These are phyloP conservation scores for Columba janthina DNA, from an alignment of 2,113 vertebrate species.

Conservation along the genomic window DNA sequence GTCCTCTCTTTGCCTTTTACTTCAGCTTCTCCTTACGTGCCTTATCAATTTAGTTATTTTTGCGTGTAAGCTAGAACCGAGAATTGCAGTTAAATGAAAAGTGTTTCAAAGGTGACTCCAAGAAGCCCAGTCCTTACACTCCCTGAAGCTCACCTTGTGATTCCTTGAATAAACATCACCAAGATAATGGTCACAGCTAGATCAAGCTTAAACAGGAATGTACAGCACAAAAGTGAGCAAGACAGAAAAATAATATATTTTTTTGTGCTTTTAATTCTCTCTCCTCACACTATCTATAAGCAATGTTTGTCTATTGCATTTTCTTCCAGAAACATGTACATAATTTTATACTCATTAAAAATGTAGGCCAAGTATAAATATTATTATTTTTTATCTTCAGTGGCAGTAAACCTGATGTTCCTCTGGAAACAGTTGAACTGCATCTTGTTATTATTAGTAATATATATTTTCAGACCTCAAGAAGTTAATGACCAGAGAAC, in stretches of 20 bases:
- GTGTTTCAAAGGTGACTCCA: neutral
- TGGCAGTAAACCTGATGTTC: neutral
- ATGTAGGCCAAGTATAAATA: neutral
- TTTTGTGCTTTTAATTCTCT: neutral
- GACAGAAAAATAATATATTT: neutral
- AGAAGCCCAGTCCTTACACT: neutral
- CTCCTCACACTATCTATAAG: neutral
- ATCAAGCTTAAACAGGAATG: neutral
- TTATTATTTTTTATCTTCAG: neutral
- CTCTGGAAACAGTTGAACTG: neutral
- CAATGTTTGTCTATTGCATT: neutral
- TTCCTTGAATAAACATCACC: neutral
- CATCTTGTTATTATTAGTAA: neutral
- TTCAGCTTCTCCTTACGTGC: neutral
- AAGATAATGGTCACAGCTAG: neutral
- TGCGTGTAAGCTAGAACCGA: fast-evolving
- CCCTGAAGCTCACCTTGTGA: neutral
- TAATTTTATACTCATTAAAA: neutral
- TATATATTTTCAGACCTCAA: neutral
- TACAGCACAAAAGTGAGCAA: neutral
- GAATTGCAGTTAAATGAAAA: neutral
- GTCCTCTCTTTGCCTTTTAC: neutral
- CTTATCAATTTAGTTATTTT: neutral
- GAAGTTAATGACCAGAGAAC: neutral
- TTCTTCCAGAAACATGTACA: neutral